Percentiles rank a stretch among this genome's conserved stretches.
These are phyloP conservation scores for Cephonodes hylas DNA, from an alignment of 2,888 invertebrate genomes.

Conservation along the genomic window DNA sequence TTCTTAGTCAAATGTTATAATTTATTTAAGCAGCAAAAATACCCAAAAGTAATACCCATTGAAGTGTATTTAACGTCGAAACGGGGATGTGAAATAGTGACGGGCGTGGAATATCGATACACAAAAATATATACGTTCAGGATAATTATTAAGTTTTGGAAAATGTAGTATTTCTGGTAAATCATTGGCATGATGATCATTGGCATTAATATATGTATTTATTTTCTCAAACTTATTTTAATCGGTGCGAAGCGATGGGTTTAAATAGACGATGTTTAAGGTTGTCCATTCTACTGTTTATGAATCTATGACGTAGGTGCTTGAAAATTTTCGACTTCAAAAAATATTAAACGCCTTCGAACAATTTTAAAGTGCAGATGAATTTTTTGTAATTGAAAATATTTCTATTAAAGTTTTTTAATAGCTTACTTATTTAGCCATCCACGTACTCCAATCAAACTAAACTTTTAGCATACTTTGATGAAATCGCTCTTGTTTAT, in stretches of 20 bases:
- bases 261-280: no score
- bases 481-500: background rate
- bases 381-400: slow-evolving; percentile 5
- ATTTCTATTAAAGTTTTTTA: slow-evolving; percentile 2
- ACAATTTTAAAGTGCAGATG: background rate
- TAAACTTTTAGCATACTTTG: background rate
- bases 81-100: slow-evolving; percentile 45
- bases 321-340: background rate
- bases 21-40: slow-evolving; percentile 78
- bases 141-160: background rate
- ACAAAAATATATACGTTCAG: background rate
- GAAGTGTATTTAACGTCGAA: slow-evolving; percentile 69
- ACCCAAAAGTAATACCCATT: slow-evolving; percentile 76
- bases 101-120: slow-evolving; percentile 23
- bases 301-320: no score
- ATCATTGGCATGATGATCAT: no score
- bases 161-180: no score
- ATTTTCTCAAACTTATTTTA: no score
- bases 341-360: background rate
- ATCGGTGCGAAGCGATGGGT: no score
- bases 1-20: slow-evolving; percentile 76
- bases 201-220: no score
- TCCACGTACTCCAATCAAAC: background rate
- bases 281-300: no score
- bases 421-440: background rate